Base-by-base conservation (phyloP, 2,113 vertebrate species). In the Seriola aureovittata region DNA sequence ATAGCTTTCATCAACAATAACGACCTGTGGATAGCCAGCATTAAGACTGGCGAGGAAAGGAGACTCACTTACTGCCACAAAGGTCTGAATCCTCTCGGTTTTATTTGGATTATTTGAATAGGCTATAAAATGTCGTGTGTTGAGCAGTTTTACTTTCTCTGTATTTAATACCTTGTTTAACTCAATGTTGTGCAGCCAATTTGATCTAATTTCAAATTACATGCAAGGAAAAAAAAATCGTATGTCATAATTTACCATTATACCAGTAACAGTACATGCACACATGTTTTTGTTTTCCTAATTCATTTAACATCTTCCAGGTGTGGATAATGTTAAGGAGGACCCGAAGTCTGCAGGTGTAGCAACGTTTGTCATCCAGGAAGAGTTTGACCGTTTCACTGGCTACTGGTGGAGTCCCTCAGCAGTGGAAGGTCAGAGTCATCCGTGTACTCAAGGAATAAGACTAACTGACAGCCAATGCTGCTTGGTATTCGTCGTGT, bases 281-380 rank as follows among this genome's bases (percentile, higher is more conserved):
- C 73, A 1, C 32, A 1, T 50, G 16, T 23, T 65, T 44, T 14
- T 36, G 54, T 46, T 38, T 9, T 25, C 40, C 0, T n/a, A 14
- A 50, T 48, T 36, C 44, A 25, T n/a, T 32, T 14, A 0, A 11
- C 44, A 4, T 25, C n/a, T 17, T 78, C 3, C 88, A 99, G 98
- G 98, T 48, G 90, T 97, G 50, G 96, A 97, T 88, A 98, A 94
- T 14, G 97, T 99, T 60, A 95, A 98, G 5, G 97, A 99, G 1
- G 97, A 99, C 90, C 97, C 97, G 58, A 98, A 95, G 75, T 99
- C 97, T 67, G 98, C 98, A 3, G 98, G 98, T 0, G 97, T 99
- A 2, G 98, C 98, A 85, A 99, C 98, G 1, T 99, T 99, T 69
- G 98, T 99, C 95, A 99, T 99, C 87, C 98, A 99, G 93, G 98